These are phyloP conservation scores for Drosophila vallismaia DNA, from an alignment of 2,888 invertebrate genomes.

Conservation along the genomic window DNA sequence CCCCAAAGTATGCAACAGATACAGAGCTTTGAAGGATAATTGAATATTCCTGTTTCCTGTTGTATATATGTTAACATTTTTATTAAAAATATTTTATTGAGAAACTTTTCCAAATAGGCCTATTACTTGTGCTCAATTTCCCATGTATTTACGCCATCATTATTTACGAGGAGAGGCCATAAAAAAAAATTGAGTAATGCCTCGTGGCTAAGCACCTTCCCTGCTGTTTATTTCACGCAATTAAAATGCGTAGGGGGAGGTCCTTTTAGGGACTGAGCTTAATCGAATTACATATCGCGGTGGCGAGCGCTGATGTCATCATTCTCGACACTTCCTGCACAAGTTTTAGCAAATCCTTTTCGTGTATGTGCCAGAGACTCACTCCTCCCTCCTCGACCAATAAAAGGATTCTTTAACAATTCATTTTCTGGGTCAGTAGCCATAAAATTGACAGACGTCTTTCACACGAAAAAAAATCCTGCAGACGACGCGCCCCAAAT, in stretches of 20 bases:
- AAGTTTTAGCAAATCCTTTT: conserved; percentile 20
- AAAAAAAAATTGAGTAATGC: conserved; percentile 40
- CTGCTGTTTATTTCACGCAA: conserved; percentile 41
- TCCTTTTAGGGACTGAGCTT: conserved; percentile 12
- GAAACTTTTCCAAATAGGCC: neutral
- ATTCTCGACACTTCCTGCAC: conserved; percentile 27
- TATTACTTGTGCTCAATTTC: conserved; percentile 24
- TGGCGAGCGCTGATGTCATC: conserved; percentile 64
- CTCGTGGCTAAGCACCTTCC: conserved; percentile 35
- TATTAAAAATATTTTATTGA: too few species aligned
- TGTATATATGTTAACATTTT: too few species aligned
- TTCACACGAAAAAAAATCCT: conserved; percentile 27
- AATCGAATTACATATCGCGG: conserved; percentile 67
- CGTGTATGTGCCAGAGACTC: neutral
- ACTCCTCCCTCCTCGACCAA: neutral
- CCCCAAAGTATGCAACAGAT: neutral
- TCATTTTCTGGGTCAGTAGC: conserved; percentile 71
- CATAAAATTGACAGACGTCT: conserved; percentile 54
- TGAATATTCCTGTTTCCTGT: neutral
- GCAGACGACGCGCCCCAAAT: conserved; percentile 45
- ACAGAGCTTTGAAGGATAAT: neutral
- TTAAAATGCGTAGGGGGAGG: conserved; percentile 30
- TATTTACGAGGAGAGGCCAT: conserved; percentile 25
- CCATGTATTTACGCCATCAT: conserved; percentile 5
- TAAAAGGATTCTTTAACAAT: conserved; percentile 52